These are phyloP conservation scores for Drosophila fulvimacula DNA, from an alignment of 2,888 invertebrate species.

Conservation along the genomic window DNA sequence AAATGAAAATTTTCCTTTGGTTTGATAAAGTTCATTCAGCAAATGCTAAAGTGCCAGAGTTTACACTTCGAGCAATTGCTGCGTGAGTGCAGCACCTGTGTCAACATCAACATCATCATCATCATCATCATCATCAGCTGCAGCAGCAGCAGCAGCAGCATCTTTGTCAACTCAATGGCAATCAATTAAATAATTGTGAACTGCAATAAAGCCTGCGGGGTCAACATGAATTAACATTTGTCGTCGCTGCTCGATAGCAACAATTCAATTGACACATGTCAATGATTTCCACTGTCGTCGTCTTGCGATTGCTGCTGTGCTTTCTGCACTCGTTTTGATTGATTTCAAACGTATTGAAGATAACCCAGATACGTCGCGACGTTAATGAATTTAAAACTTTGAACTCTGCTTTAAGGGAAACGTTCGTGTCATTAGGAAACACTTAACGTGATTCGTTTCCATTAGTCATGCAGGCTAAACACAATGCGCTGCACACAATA, in stretches of 20 bases:
- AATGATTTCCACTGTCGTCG: conserved; percentile 9
- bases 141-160: not conserved
- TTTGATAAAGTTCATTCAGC: not conserved
- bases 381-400: conserved; percentile 7
- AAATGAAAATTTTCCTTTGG: not conserved
- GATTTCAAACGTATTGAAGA: conserved; percentile 17
- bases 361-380: conserved; percentile 1
- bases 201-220: conserved; percentile 47
- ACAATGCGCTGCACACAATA: conserved; percentile 18
- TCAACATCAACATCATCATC: not conserved
- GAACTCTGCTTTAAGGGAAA: conserved; percentile 7
- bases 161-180: conserved; percentile 5
- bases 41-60: not conserved
- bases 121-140: not conserved
- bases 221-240: conserved; percentile 44
- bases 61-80: conserved; percentile 1
- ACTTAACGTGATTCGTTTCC: conserved; percentile 32
- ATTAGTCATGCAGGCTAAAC: conserved; percentile 30
- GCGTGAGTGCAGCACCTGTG: conserved; percentile 32
- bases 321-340: conserved; percentile 25
- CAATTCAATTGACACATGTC: conserved; percentile 41
- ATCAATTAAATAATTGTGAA: conserved; percentile 41
- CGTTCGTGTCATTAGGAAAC: conserved; percentile 16
- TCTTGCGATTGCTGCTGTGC: not conserved
- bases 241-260: conserved; percentile 19